Evolutionary conservation across 1,140 invertebrate species (phyloP).

Genomic region (Augochlora pura): DNA sequence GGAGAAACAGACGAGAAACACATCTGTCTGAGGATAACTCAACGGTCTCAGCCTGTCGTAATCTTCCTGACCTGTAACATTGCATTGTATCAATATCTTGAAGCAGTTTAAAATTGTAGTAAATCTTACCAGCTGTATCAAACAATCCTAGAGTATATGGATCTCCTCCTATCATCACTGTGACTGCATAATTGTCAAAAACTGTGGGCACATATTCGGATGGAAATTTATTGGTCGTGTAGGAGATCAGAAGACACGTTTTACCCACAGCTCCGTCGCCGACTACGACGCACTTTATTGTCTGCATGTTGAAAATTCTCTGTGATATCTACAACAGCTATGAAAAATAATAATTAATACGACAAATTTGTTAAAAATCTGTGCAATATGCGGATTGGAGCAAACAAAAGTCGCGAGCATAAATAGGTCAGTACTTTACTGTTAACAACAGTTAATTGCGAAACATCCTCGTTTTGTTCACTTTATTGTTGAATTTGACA

Average conservation of each 20-base stretch:
- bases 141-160: conserved; percentile 98
- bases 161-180: conserved; percentile 99
- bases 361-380: background rate
- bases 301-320: conserved; percentile 90
- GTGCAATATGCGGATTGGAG: conserved; percentile 2
- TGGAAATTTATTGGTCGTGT: conserved; percentile 98
- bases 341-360: background rate
- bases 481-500: background rate
- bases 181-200: conserved; percentile 99
- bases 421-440: background rate
- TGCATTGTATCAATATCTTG: conserved; percentile 10
- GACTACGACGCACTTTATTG: conserved; percentile 99
- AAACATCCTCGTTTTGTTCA: background rate
- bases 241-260: conserved; percentile 94
- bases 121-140: conserved; percentile 92
- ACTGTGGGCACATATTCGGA: conserved; percentile 99
- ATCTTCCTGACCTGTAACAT: conserved; percentile 92
- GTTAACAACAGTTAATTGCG: background rate
- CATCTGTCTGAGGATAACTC: conserved; percentile 99
- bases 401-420: background rate
- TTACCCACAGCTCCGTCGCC: conserved; percentile 98
- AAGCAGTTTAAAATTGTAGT: background rate
- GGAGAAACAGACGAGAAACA: conserved; percentile 99
- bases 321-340: conserved; percentile 43
- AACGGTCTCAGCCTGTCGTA: conserved; percentile 96